phyloP scores from a whole-genome alignment of 2,888 invertebrate genomes.

The Clostera curtula region DNA sequence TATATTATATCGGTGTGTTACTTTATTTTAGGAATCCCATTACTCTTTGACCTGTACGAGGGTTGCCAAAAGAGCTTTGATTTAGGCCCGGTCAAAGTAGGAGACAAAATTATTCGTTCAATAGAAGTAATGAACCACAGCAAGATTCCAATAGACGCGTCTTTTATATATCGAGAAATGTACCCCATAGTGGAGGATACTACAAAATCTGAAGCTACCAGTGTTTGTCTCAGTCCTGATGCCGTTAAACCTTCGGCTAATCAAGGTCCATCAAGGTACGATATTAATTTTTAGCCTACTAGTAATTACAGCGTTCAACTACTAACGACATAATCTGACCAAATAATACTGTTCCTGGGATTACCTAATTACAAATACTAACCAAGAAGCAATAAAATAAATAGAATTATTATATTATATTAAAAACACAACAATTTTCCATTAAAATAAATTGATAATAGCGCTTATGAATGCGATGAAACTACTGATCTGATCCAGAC shows the following conservation, averaged over 20 bases:
- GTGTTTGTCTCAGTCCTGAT: slow-evolving; percentile 48
- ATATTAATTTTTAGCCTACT: no score
- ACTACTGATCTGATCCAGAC: no score
- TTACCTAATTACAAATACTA: no score
- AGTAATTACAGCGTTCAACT: no score
- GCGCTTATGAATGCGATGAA: no score
- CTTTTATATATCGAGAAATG: slow-evolving; percentile 66
- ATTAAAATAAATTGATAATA: no score
- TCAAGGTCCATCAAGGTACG: slow-evolving; percentile 43
- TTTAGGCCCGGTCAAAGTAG: slow-evolving; percentile 62
- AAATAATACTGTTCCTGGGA: no score
- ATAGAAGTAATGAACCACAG: slow-evolving; percentile 76
- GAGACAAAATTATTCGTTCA: slow-evolving; percentile 62
- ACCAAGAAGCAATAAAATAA: no score
- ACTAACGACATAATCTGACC: no score
- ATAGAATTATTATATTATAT: slow-evolving; percentile 2
- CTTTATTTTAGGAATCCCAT: slow-evolving; percentile 55
- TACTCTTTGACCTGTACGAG: slow-evolving; percentile 61
- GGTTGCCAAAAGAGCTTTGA: slow-evolving; percentile 65
- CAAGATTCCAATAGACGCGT: slow-evolving; percentile 67
- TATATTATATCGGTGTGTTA: no score
- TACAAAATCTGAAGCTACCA: slow-evolving; percentile 47
- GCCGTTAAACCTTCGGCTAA: slow-evolving; percentile 17
- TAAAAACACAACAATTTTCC: slow-evolving; percentile 1
- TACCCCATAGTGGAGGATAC: slow-evolving; percentile 49